Conservation (phyloP, 2,888 invertebrate genomes). For the Leptogaster cylindrica region DNA sequence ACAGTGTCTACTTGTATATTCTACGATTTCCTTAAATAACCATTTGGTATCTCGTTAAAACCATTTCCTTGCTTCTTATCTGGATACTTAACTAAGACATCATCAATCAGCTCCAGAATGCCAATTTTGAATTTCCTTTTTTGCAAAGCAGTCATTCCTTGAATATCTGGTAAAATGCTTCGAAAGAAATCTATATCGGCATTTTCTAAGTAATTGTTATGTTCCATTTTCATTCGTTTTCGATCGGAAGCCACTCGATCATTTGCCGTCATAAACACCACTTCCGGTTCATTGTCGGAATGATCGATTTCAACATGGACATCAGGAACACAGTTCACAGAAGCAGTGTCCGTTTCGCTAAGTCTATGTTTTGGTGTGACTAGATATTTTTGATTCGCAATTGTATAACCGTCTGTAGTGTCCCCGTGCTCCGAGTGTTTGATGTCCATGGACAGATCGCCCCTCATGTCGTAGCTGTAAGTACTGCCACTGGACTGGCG, state of each 20-base stretch:
- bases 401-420: slow-evolving; percentile 40
- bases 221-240: slow-evolving; percentile 42
- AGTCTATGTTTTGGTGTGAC: slow-evolving; percentile 7
- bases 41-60: slow-evolving; percentile 20
- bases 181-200: slow-evolving; percentile 63
- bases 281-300: slow-evolving; percentile 39
- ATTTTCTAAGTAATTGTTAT: slow-evolving; percentile 49
- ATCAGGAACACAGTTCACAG: slow-evolving; percentile 50
- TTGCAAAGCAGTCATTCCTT: slow-evolving; percentile 62
- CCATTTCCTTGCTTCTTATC: slow-evolving; percentile 41
- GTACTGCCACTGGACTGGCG: slow-evolving; percentile 51
- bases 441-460: slow-evolving; percentile 24
- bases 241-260: slow-evolving; percentile 9
- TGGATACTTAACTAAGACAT: slow-evolving; percentile 59
- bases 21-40: slow-evolving; percentile 30
- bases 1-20: background rate
- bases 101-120: slow-evolving; percentile 64
- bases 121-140: slow-evolving; percentile 65
- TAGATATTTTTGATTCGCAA: slow-evolving; percentile 12
- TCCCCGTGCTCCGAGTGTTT: slow-evolving; percentile 15
- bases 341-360: slow-evolving; percentile 48
- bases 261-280: slow-evolving; percentile 30
- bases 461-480: slow-evolving; percentile 50
- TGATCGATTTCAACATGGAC: slow-evolving; percentile 37
- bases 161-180: slow-evolving; percentile 65